Evolutionary conservation across 2,113 vertebrate genomes (phyloP), one percentile per base, ranked within the genome.

Genomic region (Erythrocercus mccallii): DNA sequence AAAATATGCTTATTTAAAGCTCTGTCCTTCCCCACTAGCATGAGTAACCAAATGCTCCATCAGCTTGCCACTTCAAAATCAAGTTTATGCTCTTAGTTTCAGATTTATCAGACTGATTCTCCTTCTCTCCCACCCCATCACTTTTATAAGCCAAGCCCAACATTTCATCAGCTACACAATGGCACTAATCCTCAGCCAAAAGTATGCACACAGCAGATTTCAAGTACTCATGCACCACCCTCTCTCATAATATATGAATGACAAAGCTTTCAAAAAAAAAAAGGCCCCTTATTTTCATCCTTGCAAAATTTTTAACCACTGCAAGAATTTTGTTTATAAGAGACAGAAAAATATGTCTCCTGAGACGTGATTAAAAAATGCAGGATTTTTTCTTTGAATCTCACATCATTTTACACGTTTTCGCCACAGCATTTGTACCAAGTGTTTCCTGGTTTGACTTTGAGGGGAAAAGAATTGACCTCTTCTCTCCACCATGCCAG

Each of bases 91-190:
- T 84, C 70, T 31, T 37, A 69, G 58, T 70, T 88, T 94, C 74
- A 70, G 57, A 91, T 92, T 86, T 91, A 76, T 53, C 79, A 57
- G 45, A 57, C 30, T 64, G 64, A 81, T 21, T 81, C 69, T 74
- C 47, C 86, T 42, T 61, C 50, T 82, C n/a, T 60, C 28, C 40
- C 61, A 72, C 24, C 37, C 50, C 45, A 66, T 54, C 42, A 85
- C 44, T 86, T 88, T 64, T 47, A 83, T 53, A 84, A 84, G 70
- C 73, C 78, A 92, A 91, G 38, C 16, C 62, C 7, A 73, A 35
- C 24, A 30, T 77, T 82, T 93, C n/a, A 82, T 57, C 54, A 73
- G 58, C 54, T 61, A 77, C 10, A 17, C 25, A 70, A 61, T 0
- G 1, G 57, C 66, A 51, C 50, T 87, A 81, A 79, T 58, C 38